These are phyloP conservation scores for Mycalesis mineus DNA, from an alignment of 2,888 invertebrate species.

Conservation along the genomic window DNA sequence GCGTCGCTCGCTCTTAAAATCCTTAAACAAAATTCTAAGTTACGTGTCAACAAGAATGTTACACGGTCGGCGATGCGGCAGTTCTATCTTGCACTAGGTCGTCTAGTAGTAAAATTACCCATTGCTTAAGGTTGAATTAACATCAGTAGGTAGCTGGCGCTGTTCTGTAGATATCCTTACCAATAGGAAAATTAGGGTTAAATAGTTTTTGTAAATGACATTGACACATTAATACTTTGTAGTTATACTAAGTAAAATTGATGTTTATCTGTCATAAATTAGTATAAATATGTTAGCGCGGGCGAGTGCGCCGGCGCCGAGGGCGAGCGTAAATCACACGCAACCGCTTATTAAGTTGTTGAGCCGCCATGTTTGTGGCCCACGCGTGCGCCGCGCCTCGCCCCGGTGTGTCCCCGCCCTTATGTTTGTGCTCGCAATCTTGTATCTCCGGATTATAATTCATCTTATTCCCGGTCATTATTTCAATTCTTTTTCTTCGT, in stretches of 20 bases:
- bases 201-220: too few species aligned
- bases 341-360: conserved; percentile 77
- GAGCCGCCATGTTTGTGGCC: conserved; percentile 66
- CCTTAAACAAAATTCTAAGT: too few species aligned
- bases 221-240: conserved; percentile 35
- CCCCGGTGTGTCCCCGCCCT: conserved; percentile 61
- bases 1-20: too few species aligned
- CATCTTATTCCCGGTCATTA: conserved; percentile 30
- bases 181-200: too few species aligned
- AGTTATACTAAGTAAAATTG: conserved; percentile 52
- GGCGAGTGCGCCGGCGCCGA: conserved; percentile 70
- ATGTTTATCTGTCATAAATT: conserved; percentile 74
- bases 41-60: too few species aligned
- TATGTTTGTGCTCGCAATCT: conserved; percentile 56
- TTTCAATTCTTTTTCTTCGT: not conserved
- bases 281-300: conserved; percentile 64
- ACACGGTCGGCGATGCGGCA: too few species aligned
- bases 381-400: conserved; percentile 66
- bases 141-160: too few species aligned
- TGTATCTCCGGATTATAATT: conserved; percentile 41
- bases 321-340: conserved; percentile 72
- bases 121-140: too few species aligned
- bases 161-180: too few species aligned
- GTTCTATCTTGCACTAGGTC: too few species aligned
- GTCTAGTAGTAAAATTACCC: too few species aligned